Conservation (phyloP, 2,113 vertebrate genomes). For the Pithys albifrons region DNA sequence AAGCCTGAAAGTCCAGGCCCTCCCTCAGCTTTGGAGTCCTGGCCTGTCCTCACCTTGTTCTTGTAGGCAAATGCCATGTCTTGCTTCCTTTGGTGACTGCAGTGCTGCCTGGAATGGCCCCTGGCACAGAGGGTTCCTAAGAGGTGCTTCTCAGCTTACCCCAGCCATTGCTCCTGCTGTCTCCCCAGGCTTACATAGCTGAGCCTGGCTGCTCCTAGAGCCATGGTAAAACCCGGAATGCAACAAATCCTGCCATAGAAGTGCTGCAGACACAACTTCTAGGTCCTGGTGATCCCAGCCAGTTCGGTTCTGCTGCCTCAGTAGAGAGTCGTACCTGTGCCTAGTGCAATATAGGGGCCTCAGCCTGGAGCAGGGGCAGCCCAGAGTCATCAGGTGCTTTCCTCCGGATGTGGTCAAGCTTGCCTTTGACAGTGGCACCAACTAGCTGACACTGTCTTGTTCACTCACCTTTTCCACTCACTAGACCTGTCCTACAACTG, state of each 20-base stretch:
- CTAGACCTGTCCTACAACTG: background rate
- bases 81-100: constrained; percentile 10
- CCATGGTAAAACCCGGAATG: background rate
- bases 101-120: background rate
- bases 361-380: background rate
- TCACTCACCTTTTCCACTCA: background rate
- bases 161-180: background rate
- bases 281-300: constrained; percentile 14
- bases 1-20: constrained; percentile 13
- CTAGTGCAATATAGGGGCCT: background rate
- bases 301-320: background rate
- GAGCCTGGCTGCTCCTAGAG: background rate
- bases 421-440: background rate
- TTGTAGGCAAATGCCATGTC: background rate
- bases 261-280: background rate
- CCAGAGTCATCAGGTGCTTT: constrained; percentile 11
- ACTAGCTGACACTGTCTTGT: background rate
- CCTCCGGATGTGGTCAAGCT: background rate
- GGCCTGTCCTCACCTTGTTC: background rate
- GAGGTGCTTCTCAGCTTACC: background rate
- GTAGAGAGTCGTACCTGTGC: background rate
- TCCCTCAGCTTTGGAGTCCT: constrained; percentile 5
- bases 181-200: background rate
- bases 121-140: background rate
- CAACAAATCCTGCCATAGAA: background rate